Conservation (phyloP, 1,140 invertebrate genomes). For the Steinernema feltiae region DNA sequence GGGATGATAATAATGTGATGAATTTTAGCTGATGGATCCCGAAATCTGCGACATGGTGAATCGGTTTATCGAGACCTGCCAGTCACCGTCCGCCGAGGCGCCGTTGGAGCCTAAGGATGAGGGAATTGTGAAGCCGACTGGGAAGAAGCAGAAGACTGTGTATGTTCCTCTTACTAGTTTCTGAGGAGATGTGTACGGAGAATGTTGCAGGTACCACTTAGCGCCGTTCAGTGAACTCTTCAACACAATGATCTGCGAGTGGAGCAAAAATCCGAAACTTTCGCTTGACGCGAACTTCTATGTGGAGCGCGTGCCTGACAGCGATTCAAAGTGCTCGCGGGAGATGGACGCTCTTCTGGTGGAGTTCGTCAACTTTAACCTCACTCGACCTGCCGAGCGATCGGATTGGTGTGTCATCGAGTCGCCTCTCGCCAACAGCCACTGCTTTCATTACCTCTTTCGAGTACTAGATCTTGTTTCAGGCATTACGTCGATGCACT, state of each 20-base stretch:
- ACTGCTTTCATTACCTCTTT: not conserved
- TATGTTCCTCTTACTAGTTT: not conserved
- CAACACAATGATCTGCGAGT: not conserved
- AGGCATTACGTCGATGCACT: not conserved
- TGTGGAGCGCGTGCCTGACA: not conserved
- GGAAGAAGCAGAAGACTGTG: not conserved
- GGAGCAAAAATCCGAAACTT: not conserved
- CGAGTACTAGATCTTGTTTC: not conserved
- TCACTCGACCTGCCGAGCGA: not conserved
- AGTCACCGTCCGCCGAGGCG: not conserved
- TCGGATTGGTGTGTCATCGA: not conserved
- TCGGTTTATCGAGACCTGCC: not conserved
- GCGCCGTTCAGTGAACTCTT: not conserved
- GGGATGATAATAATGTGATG: not conserved
- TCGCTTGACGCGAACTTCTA: not conserved
- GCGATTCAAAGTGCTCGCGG: not conserved
- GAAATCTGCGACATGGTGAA: not conserved
- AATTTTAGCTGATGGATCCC: not conserved
- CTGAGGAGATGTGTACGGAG: not conserved
- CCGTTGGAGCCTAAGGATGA: not conserved
- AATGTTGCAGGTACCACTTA: not conserved
- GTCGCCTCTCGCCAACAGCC: not conserved
- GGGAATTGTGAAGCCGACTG: not conserved
- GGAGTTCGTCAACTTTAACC: not conserved
- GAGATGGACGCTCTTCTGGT: not conserved